Base-by-base conservation (phyloP, 2,888 invertebrate species). In the Rhamnusium bicolor region DNA sequence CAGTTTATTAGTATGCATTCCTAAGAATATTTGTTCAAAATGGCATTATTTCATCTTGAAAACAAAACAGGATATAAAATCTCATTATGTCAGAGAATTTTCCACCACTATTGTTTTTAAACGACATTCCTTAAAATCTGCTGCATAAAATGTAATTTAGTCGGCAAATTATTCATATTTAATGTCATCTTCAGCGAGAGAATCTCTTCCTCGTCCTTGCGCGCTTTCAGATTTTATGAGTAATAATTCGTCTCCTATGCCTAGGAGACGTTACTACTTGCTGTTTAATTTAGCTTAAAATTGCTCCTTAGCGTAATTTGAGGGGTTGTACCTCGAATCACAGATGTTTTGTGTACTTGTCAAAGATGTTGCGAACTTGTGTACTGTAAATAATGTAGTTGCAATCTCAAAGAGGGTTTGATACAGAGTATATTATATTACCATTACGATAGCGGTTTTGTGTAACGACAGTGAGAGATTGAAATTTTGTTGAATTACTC, bases 211-310 rank as follows among this genome's bases (percentile, higher is more conserved):
- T 53, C 16, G 49, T 19, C 29, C 66, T 24, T 47, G 4, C 47
- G 47, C 19, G 40, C 40, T 40, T 29, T 56, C 47, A 27, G 40
- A 67, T 27, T 72, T 72, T 72, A 72, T 73, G 73, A 19, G 71
- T 69, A 71, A 73, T 73, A 68, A 53, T 67, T 69, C 69, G 58
- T 71, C 29, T 51, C 51, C 51, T 56, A 51, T 70, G 69, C 74
- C 72, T 70, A 46, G 29, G 47, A 69, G 70, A 72, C 70, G 51
- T 66, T 60, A 61, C 72, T 69, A 68, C 73, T 72, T 72, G 16
- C n/a, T 58, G 77, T 60, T 74, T 73, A 77, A 77, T 77, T 74
- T 71, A 73, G 72, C 74, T 40, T 54, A 74, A 77, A 77, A 77
- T 77, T 77, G 66, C 72, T 40, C 53, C 71, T 74, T 76, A 62